Percentiles rank a stretch among this genome's conserved stretches.
Conservation (phyloP, 2,888 invertebrate species). For the Trissolcus brochymenae region DNA sequence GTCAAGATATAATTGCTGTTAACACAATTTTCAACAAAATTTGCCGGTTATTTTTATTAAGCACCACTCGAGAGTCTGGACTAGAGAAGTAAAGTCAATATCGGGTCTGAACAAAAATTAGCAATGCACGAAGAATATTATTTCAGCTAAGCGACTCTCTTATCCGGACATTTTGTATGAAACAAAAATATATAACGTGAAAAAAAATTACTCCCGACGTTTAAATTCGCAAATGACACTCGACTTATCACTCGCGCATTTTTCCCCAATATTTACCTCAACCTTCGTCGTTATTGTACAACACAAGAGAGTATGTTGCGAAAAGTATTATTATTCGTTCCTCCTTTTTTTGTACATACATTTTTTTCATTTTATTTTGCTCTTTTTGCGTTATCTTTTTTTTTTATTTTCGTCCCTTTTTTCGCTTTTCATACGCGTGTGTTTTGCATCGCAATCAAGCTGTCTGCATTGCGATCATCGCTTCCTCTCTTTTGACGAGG, state of each 20-base stretch:
- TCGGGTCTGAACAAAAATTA: background rate
- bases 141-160: slow-evolving; percentile 1
- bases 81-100: slow-evolving; percentile 4
- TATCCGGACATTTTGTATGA: background rate
- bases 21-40: slow-evolving; percentile 20
- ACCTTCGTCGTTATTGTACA: slow-evolving; percentile 38
- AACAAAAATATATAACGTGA: background rate
- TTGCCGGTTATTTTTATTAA: slow-evolving; percentile 13
- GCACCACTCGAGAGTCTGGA: background rate
- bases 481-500: slow-evolving; percentile 52
- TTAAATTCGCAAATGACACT: slow-evolving; percentile 47
- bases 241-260: slow-evolving; percentile 41
- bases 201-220: slow-evolving; percentile 24
- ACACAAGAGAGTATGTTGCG: slow-evolving; percentile 25
- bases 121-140: slow-evolving; percentile 11
- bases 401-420: slow-evolving; percentile 18
- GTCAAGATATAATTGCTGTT: slow-evolving; percentile 19
- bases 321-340: slow-evolving; percentile 36
- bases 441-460: slow-evolving; percentile 54
- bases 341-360: slow-evolving; percentile 16
- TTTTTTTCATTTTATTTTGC: slow-evolving; percentile 25
- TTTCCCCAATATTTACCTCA: slow-evolving; percentile 51
- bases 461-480: slow-evolving; percentile 53
- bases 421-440: slow-evolving; percentile 37
- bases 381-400: slow-evolving; percentile 13